These are phyloP conservation scores for Tribolium castaneum DNA, from an alignment of 1,140 invertebrate species.

Conservation along the genomic window DNA sequence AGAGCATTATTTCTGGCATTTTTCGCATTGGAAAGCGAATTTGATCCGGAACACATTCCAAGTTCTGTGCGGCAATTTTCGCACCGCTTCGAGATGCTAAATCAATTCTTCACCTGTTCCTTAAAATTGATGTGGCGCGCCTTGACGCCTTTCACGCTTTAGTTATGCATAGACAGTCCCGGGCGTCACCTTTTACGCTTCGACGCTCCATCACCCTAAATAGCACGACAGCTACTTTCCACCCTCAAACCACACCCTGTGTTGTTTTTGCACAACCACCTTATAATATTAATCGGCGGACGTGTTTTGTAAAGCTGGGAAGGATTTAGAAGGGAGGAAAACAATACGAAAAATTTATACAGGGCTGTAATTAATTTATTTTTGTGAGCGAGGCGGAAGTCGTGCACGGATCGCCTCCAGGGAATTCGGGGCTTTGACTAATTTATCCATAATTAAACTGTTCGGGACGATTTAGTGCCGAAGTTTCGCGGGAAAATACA, in stretches of 20 bases:
- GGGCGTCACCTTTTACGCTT: conserved; percentile 56
- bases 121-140: conserved; percentile 53
- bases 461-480: background rate
- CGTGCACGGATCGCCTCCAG: no score
- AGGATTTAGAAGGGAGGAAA: background rate
- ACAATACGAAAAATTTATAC: no score
- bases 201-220: conserved; percentile 55
- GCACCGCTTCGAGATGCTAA: conserved; percentile 43
- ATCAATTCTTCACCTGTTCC: conserved; percentile 57
- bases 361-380: no score
- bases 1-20: background rate
- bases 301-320: background rate
- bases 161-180: conserved; percentile 58
- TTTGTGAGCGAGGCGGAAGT: no score
- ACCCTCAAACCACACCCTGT: conserved; percentile 35
- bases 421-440: background rate
- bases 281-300: background rate
- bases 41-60: conserved; percentile 15
- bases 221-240: conserved; percentile 55
- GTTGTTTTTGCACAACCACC: conserved; percentile 15
- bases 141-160: conserved; percentile 49
- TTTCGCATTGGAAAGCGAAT: background rate
- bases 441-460: background rate
- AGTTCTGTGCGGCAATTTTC: conserved; percentile 1
- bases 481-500: background rate